Evolutionary conservation across 2,113 vertebrate species (phyloP), one percentile per base, ranked within the genome.

Genomic region (Syngnathoides biaculeatus): DNA sequence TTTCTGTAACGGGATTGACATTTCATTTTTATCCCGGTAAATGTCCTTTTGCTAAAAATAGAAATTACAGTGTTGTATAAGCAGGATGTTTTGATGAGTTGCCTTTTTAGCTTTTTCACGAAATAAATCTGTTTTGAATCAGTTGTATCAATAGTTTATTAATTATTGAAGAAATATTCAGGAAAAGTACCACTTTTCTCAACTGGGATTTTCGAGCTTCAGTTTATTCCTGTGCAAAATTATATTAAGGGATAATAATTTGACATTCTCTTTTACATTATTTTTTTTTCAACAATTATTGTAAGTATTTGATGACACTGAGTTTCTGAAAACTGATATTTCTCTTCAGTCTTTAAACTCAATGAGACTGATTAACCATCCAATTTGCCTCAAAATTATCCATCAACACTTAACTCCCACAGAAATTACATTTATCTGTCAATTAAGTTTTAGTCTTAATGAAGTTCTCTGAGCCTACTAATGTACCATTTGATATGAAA

Each of bases 1-100:
- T 89, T 87, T 88, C 78, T 84, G 42, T 87, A 86, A 83, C 81
- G 74, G 82, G 80, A 81, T 62, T 84, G 82, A 85, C 83, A 87
- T 89, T 88, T 83, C 66, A 71, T 63, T 82, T 83, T 73, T 72
- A 79, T 53, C 50, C 45, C n/a, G 40, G 65, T 55, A 84, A 86
- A 83, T 85, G 80, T 68, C 78, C 15, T 60, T 74, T 82, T 68
- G 69, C 77, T 69, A 79, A 81, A 74, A 82, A 82, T 81, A 84
- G 72, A 56, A 12, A 42, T 19, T 62, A 38, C 7, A 12, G 40
- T 50, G 43, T 26, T 24, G 24, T 43, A n/a, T n/a, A 43, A 64
- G 72, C 57, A 68, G 48, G 26, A 53, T 14, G 11, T 26, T 35
- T 17, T 4, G 24, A 26, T 13, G 15, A 50, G 19, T 38, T 38